Conservation (phyloP, 2,797 vertebrate genomes). For the Sebastiscus albofasciatus region DNA sequence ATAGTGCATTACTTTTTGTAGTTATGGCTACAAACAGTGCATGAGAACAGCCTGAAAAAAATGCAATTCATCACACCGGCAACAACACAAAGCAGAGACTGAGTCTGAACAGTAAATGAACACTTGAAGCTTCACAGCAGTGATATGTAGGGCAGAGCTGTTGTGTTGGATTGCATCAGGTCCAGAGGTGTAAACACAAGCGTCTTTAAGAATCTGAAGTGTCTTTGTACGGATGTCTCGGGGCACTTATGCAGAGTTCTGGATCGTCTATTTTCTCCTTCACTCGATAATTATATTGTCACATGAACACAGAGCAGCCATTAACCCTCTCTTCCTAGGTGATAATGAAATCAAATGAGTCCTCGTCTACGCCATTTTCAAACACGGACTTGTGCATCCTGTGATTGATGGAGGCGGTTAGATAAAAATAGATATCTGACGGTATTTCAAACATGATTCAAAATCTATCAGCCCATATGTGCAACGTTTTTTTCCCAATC, state of each 20-base stretch:
- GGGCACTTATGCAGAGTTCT: conserved; percentile 14
- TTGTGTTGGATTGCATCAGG: conserved; percentile 38
- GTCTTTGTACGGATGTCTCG: background rate
- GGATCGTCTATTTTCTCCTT: background rate
- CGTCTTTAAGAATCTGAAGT: background rate
- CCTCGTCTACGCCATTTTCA: background rate
- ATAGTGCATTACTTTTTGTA: rapidly evolving
- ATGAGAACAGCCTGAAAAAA: background rate
- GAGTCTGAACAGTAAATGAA: background rate
- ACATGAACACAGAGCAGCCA: background rate
- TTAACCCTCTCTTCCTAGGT: background rate
- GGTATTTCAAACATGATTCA: background rate
- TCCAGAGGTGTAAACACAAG: conserved; percentile 13
- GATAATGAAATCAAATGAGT: background rate
- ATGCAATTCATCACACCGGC: background rate
- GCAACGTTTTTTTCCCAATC: background rate
- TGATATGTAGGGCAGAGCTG: conserved; percentile 35
- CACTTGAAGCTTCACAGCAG: background rate
- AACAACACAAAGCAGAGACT: background rate
- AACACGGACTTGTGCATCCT: background rate
- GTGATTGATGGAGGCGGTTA: background rate
- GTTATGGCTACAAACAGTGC: background rate
- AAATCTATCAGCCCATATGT: background rate
- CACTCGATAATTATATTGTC: background rate
- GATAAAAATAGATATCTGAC: background rate